phyloP scores from a whole-genome alignment of 2,797 vertebrate genomes.

The Parambassis ranga region DNA sequence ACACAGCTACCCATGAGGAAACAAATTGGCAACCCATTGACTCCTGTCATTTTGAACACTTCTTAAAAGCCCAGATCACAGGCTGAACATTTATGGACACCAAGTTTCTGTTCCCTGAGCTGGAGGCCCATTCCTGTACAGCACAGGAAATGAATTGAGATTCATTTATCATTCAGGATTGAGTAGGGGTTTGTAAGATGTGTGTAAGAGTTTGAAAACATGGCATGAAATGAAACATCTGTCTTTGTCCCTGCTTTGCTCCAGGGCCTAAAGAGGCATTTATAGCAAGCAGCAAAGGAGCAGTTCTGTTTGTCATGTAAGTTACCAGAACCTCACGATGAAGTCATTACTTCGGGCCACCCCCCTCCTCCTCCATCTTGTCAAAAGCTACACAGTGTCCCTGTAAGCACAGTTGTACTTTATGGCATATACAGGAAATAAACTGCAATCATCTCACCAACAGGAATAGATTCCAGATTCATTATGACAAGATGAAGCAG shows the following conservation, averaged over 20 bases:
- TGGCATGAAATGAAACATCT: conserved; percentile 78
- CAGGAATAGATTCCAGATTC: conserved; percentile 66
- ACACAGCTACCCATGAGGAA: conserved; percentile 61
- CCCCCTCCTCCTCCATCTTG: conserved; percentile 23
- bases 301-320: conserved; percentile 77
- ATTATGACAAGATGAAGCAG: conserved; percentile 63
- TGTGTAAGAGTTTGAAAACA: conserved; percentile 58
- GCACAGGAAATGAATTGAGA: conserved; percentile 39
- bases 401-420: conserved; percentile 67
- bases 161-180: conserved; percentile 63
- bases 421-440: conserved; percentile 62
- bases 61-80: conserved; percentile 55
- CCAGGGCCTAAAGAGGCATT: conserved; percentile 71
- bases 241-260: conserved; percentile 68
- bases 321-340: conserved; percentile 67
- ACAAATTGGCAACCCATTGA: conserved; percentile 62
- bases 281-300: conserved; percentile 68
- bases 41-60: conserved; percentile 68
- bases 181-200: conserved; percentile 37
- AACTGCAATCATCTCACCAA: conserved; percentile 61
- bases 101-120: conserved; percentile 31
- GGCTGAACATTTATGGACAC: conserved; percentile 59
- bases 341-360: conserved; percentile 70
- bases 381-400: conserved; percentile 62
- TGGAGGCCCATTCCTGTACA: conserved; percentile 40